Conservation (phyloP, 2,888 invertebrate species). For the Apoda limacodes region DNA sequence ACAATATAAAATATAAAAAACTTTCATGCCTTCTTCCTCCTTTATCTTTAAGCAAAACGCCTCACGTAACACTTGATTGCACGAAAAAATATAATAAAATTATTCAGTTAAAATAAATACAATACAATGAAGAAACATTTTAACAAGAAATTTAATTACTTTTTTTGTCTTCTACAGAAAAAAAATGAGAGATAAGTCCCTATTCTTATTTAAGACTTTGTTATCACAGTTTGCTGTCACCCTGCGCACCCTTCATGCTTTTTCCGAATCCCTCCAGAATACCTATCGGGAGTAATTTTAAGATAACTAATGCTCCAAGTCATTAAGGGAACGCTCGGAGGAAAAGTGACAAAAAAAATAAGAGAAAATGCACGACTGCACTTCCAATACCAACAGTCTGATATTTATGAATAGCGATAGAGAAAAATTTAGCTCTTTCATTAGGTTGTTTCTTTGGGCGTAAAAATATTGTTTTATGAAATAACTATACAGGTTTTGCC, state of each 20-base stretch:
- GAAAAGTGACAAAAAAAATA: conserved; percentile 29
- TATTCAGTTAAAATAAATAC: too few species aligned
- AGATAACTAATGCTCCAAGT: conserved; percentile 62
- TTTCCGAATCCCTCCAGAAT: conserved; percentile 29
- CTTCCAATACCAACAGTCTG: conserved; percentile 46
- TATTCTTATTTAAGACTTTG: conserved; percentile 54
- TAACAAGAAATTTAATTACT: conserved; percentile 61
- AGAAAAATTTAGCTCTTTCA: too few species aligned
- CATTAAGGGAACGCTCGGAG: conserved; percentile 46
- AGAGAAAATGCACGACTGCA: conserved; percentile 49
- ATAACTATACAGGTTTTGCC: too few species aligned
- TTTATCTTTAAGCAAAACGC: too few species aligned
- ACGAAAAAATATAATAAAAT: too few species aligned
- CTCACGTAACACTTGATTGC: too few species aligned
- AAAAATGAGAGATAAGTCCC: conserved; percentile 52
- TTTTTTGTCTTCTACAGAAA: conserved; percentile 55
- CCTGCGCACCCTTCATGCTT: conserved; percentile 26
- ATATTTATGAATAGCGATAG: too few species aligned
- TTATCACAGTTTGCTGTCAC: conserved; percentile 49
- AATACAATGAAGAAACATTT: too few species aligned
- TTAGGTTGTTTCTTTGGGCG: too few species aligned
- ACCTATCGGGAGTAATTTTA: conserved; percentile 56
- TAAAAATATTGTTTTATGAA: too few species aligned
- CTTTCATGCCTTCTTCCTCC: too few species aligned
- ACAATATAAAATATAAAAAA: too few species aligned